Percentiles rank a stretch among this genome's conserved stretches.
Conservation (phyloP, 2,797 vertebrate species). For the Smutsia temminckii region DNA sequence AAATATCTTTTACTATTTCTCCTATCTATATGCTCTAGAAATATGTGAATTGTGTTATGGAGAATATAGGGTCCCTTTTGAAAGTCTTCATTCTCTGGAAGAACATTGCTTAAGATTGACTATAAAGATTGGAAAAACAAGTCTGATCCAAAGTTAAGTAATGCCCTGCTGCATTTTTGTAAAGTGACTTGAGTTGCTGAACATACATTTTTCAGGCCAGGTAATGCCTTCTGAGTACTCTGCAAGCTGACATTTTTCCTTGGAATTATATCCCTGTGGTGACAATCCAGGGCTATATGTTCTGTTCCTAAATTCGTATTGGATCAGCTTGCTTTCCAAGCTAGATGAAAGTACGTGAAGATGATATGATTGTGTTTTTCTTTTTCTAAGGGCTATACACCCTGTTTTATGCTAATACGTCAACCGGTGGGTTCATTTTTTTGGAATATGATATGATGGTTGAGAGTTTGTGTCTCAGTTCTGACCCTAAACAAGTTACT, state of each 20-base stretch:
- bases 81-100: background rate
- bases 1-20: background rate
- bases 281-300: background rate
- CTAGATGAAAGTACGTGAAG: background rate
- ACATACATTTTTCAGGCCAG: background rate
- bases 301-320: background rate
- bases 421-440: background rate
- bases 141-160: background rate
- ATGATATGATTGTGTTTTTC: background rate
- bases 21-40: background rate
- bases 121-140: background rate
- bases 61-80: background rate
- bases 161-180: background rate
- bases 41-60: background rate
- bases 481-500: background rate
- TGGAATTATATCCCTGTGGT: background rate
- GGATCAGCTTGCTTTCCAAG: background rate
- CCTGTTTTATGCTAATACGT: background rate
- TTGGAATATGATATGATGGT: background rate
- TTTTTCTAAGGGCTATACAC: background rate
- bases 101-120: background rate
- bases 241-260: background rate
- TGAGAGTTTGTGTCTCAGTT: background rate
- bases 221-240: background rate
- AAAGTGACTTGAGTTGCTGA: background rate